Base-by-base conservation (phyloP, 2,113 vertebrate genomes). In the Tachysurus fulvidraco region DNA sequence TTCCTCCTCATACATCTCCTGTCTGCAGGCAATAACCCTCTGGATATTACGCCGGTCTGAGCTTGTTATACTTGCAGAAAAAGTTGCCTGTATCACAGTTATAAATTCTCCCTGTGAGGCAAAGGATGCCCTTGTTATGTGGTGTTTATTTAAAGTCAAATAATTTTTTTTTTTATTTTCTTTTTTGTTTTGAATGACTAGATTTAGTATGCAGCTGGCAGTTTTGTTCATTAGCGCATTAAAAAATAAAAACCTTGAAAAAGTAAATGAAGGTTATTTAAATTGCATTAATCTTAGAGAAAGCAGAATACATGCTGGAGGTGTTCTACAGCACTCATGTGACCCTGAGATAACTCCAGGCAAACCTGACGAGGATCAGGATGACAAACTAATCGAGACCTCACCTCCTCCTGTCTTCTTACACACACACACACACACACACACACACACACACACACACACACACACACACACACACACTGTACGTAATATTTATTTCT, bases 21-120 rank as follows among this genome's bases (percentile, higher is more conserved):
- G 54, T 86, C 83, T 65, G 71, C 85, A 77, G 54, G 44, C 41
- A 77, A 9, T 90, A 81, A 84, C 87, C 88, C 87, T 83, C 57
- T 41, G 80, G 76, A 91, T 91, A 89, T 91, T 85, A 87, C 88
- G 50, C 19, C 60, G 76, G 62, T 84, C 36, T 87, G 88, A 80
- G 82, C 85, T 83, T 83, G 83, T 88, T 88, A 86, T 81, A 86
- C 73, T 82, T 79, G 76, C 88, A 71, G 73, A 87, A 88, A 89
- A 88, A 89, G 81, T 84, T 81, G 79, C 50, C 4, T 76, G 77
- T 82, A 88, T 91, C 79, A 19, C 14, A 55, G 76, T 62, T 71
- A 87, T 89, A 81, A 86, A 90, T 86, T 89, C 28, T 86, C 62
- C 19, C 0, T 14, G 7, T 83, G 71, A 74, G 50, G 6, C 9